Base-by-base conservation (phyloP, 2,888 invertebrate species). In the Tinea trinotella region DNA sequence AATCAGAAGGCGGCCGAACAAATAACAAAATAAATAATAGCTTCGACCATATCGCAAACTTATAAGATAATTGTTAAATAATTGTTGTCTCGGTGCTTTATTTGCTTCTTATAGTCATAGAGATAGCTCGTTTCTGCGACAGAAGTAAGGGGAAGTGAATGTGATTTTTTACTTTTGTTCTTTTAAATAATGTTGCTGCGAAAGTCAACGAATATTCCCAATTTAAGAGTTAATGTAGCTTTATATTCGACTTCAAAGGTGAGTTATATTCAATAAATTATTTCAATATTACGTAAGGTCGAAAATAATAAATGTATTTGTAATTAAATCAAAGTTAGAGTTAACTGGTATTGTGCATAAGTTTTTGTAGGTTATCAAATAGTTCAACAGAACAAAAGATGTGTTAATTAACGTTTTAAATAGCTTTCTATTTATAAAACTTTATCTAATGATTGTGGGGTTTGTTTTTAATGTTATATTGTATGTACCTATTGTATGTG, bases 191-290 rank as follows among this genome's bases (percentile, higher is more conserved):
- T 50, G 50, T 50, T 50, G 50, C 50, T 50, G 3, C 15, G 50
- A 9, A 50, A 24, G 18, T 12, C 22, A 9, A 18, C 24, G 1
- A 50, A 50, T 50, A 24, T 50, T 12, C 24, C 50, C 5, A 50
- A 50, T 12, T 24, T 50, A n/a, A 5, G 50, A 24, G 24, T 50
- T n/a, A 50, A 50, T 12, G 22, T 76, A 22, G 68, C 72, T 22
- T 72, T 64, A 58, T 80, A 72, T 65, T 83, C 83, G 1, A 69
- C 78, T 19, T 49, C 55, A 53, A 57, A 59, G 53, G 57, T 60
- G 52, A 56, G 58, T 24, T 15, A 4, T n/a, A n/a, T n/a, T n/a
- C n/a, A n/a, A n/a, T n/a, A n/a, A n/a, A n/a, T n/a, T n/a, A n/a
- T n/a, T n/a, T n/a, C n/a, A n/a, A n/a, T n/a, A n/a, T n/a, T 22